Percentiles rank a stretch among this genome's conserved stretches.
Conservation (phyloP, 2,113 vertebrate genomes). For the Leptosomus discolor region DNA sequence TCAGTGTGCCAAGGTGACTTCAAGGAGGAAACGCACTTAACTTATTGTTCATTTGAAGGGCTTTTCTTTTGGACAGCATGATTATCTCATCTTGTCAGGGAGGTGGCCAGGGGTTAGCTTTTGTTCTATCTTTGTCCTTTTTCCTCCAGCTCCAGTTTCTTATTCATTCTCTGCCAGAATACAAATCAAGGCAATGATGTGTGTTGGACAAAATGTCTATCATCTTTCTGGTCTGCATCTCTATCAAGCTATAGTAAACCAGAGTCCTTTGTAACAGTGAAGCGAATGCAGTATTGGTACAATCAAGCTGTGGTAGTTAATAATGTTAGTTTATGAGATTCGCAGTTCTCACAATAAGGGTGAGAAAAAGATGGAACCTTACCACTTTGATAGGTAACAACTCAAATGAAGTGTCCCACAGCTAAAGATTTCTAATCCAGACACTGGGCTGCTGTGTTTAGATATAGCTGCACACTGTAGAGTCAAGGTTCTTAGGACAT, state of each 20-base stretch:
- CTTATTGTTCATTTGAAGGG: conserved; percentile 48
- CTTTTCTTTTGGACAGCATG: conserved; percentile 42
- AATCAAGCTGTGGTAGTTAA: background rate
- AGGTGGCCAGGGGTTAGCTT: conserved; percentile 35
- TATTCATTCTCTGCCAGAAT: conserved; percentile 43
- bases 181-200: conserved; percentile 54
- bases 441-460: background rate
- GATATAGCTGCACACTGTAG: accelerated
- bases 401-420: background rate
- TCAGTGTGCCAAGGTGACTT: conserved; percentile 45
- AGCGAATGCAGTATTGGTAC: background rate
- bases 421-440: background rate
- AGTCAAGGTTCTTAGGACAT: background rate
- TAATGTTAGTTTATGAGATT: background rate
- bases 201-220: background rate
- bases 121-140: conserved; percentile 32
- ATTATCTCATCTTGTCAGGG: conserved; percentile 54
- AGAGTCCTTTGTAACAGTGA: background rate
- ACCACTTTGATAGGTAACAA: background rate
- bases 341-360: background rate
- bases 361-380: accelerated
- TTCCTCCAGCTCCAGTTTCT: background rate
- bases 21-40: conserved; percentile 53
- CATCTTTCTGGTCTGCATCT: background rate
- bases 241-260: background rate